Percentiles rank a stretch among this genome's conserved stretches.
Conservation (phyloP, 1,140 invertebrate species). For the Prorops nasuta region DNA sequence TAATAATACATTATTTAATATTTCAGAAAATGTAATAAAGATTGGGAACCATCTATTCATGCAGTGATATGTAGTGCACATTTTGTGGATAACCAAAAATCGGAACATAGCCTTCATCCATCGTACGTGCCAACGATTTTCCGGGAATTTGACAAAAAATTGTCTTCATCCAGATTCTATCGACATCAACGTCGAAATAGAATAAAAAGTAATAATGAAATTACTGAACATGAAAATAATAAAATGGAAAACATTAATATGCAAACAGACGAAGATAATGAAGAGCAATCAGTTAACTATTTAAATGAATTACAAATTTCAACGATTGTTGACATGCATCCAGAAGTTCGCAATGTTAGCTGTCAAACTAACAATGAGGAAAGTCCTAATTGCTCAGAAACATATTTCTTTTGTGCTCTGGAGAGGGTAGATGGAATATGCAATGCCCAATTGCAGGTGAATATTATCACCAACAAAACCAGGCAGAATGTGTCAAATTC, state of each 20-base stretch:
- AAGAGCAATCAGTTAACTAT: too few species aligned
- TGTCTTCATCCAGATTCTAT: slow-evolving; percentile 6
- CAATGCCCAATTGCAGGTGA: slow-evolving; percentile 16
- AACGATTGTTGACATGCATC: neutral
- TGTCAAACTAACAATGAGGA: slow-evolving; percentile 19
- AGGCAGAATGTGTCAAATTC: slow-evolving; percentile 6
- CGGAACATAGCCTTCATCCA: slow-evolving; percentile 10
- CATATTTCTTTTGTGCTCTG: slow-evolving; percentile 13
- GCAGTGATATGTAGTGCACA: slow-evolving; percentile 16
- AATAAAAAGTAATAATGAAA: too few species aligned
- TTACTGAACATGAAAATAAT: too few species aligned
- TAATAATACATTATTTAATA: neutral
- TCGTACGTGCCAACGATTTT: slow-evolving; percentile 17
- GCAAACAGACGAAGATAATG: too few species aligned
- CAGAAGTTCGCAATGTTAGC: slow-evolving; percentile 2
- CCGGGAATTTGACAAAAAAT: slow-evolving; percentile 11
- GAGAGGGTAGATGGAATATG: slow-evolving; percentile 1
- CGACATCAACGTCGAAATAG: too few species aligned
- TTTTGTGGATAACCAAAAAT: slow-evolving; percentile 15
- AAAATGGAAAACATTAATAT: too few species aligned
- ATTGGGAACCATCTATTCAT: slow-evolving; percentile 9
- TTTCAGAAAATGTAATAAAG: slow-evolving; percentile 9
- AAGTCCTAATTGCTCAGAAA: too few species aligned
- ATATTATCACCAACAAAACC: slow-evolving; percentile 7
- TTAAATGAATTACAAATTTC: too few species aligned